Percentiles rank a stretch among this genome's conserved stretches.
Evolutionary conservation across 2,888 invertebrate species (phyloP).

Genomic region (Antheraea assamensis): DNA sequence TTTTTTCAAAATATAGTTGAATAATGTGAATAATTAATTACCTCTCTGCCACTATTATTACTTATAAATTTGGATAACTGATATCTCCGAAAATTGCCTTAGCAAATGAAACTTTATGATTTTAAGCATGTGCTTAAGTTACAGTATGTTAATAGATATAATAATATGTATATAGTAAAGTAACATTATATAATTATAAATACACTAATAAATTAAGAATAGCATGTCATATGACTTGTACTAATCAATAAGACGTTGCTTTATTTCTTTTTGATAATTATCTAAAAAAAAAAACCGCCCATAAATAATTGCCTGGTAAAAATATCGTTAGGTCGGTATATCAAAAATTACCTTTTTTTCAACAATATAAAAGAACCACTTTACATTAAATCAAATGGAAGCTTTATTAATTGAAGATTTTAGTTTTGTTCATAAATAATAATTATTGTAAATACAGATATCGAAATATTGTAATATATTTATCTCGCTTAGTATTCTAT

Average conservation of each 20-base stretch:
- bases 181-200: constrained; percentile 4
- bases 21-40: too few species aligned
- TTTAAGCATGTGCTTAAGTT: background rate
- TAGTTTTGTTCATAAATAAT: too few species aligned
- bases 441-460: too few species aligned
- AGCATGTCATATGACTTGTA: background rate
- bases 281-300: background rate
- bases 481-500: too few species aligned
- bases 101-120: background rate
- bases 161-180: background rate
- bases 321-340: too few species aligned
- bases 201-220: background rate
- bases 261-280: background rate
- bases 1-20: too few species aligned
- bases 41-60: background rate
- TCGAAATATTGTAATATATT: too few species aligned
- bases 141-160: background rate
- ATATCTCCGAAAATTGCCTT: background rate
- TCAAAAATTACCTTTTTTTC: too few species aligned
- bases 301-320: too few species aligned
- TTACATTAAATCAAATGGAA: too few species aligned
- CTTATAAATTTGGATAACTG: background rate
- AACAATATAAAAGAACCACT: too few species aligned
- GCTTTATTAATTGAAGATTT: too few species aligned
- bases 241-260: background rate